These are phyloP conservation scores for Chrysochloris asiatica DNA, from an alignment of 2,113 vertebrate genomes.

Conservation along the genomic window DNA sequence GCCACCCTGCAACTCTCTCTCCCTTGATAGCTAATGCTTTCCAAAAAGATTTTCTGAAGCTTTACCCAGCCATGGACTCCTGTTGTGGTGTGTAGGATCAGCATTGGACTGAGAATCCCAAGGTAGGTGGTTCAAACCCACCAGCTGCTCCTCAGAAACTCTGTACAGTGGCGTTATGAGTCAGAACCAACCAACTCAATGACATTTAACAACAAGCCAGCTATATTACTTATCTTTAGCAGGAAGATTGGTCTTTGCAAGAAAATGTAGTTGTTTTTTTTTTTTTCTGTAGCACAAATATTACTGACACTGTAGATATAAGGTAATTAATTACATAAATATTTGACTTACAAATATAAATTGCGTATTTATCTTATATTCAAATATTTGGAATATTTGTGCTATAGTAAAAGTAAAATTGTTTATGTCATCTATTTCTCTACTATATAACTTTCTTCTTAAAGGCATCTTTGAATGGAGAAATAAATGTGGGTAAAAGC, in stretches of 20 bases:
- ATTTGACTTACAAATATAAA: conserved; percentile 7
- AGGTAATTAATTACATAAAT: conserved; percentile 15
- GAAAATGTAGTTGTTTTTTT: too few species aligned
- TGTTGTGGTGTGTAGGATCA: too few species aligned
- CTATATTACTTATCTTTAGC: not conserved
- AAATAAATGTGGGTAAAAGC: not conserved
- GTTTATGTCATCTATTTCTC: too few species aligned
- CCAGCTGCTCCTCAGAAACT: too few species aligned
- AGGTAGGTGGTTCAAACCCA: too few species aligned
- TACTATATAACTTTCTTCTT: not conserved
- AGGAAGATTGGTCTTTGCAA: not conserved
- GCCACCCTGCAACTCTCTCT: not conserved
- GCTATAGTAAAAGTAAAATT: too few species aligned
- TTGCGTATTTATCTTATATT: not conserved
- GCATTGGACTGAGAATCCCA: too few species aligned
- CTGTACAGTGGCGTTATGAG: too few species aligned
- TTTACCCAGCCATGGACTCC: too few species aligned
- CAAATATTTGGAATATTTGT: not conserved
- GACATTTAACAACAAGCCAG: too few species aligned
- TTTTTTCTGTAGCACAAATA: not conserved
- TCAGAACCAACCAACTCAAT: too few species aligned
- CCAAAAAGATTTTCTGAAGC: not conserved
- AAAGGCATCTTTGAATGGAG: not conserved
- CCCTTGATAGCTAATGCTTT: not conserved
- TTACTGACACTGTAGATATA: not conserved